A percentile compares a stretch with the other conserved stretches of the same genome.
Conservation (phyloP, 2,888 invertebrate genomes). For the Tetanocera ferruginea region DNA sequence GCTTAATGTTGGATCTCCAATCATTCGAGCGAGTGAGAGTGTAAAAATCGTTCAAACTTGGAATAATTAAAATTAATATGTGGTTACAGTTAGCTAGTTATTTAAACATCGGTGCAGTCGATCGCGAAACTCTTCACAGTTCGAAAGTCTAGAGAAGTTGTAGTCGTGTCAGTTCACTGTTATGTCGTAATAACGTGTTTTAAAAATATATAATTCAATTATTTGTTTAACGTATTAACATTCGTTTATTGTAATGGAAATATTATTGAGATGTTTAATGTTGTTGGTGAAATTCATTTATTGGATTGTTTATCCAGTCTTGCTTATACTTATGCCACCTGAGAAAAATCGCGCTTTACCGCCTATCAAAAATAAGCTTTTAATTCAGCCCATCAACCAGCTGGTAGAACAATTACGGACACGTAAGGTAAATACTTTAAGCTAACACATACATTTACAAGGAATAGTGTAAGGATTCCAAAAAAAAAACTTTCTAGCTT, state of each 20-base stretch:
- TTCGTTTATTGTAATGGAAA: constrained; percentile 53
- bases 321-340: constrained; percentile 25
- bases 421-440: constrained; percentile 55
- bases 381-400: constrained; percentile 53
- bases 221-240: not conserved
- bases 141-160: too few relatives aligned
- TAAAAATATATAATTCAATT: too few relatives aligned
- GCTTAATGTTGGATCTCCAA: too few relatives aligned
- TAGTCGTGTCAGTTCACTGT: too few relatives aligned
- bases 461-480: not conserved
- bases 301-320: constrained; percentile 40
- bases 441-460: constrained; percentile 4
- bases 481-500: constrained; percentile 68
- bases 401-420: constrained; percentile 52
- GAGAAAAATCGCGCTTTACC: constrained; percentile 46
- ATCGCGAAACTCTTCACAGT: too few relatives aligned
- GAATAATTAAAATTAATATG: too few relatives aligned
- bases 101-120: too few relatives aligned
- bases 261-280: constrained; percentile 55
- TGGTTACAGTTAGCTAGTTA: too few relatives aligned
- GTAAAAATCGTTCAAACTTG: too few relatives aligned
- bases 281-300: constrained; percentile 49
- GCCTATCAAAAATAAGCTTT: constrained; percentile 51
- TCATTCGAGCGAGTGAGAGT: too few relatives aligned
- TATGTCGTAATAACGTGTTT: too few relatives aligned